Evolutionary conservation across 2,888 invertebrate species (phyloP).

Genomic region (Acleris cristana): DNA sequence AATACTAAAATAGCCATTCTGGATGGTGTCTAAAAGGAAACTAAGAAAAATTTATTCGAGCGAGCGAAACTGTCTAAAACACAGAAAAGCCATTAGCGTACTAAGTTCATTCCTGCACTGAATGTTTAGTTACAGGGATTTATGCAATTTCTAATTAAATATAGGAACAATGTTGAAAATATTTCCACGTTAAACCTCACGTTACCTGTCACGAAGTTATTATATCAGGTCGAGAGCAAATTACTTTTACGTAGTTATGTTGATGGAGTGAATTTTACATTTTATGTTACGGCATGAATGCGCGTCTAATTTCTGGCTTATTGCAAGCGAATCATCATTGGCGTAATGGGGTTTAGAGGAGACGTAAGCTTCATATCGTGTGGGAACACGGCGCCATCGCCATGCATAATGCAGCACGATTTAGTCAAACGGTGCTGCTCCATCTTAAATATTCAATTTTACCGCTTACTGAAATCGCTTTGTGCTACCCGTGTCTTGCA

Average conservation of each 20-base stretch:
- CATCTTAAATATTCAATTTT: slow-evolving; percentile 33
- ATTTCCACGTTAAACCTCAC: slow-evolving; percentile 1
- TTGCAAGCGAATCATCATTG: slow-evolving; percentile 33
- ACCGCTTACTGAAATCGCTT: slow-evolving; percentile 4
- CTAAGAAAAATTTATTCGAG: slow-evolving; percentile 41
- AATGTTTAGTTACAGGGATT: slow-evolving; percentile 8
- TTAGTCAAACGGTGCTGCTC: slow-evolving; percentile 34
- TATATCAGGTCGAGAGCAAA: slow-evolving; percentile 21
- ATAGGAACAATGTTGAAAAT: background rate
- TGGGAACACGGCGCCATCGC: slow-evolving; percentile 49
- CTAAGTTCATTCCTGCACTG: slow-evolving; percentile 24
- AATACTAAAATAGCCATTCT: slow-evolving; percentile 13
- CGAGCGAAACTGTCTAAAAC: slow-evolving; percentile 56
- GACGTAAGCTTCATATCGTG: slow-evolving; percentile 51
- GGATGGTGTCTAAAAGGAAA: slow-evolving; percentile 12
- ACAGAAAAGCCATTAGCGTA: slow-evolving; percentile 64
- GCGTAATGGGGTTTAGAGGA: slow-evolving; percentile 33
- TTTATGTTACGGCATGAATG: slow-evolving; percentile 33
- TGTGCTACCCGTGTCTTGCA: slow-evolving; percentile 1
- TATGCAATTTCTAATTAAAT: slow-evolving; percentile 8
- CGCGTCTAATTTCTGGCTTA: slow-evolving; percentile 30
- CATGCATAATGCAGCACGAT: slow-evolving; percentile 54
- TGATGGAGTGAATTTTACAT: slow-evolving; percentile 31
- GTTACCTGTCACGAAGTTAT: slow-evolving; percentile 13
- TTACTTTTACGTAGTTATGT: slow-evolving; percentile 24